Base-by-base conservation (phyloP, 2,888 invertebrate species). In the Phyto melanocephala region DNA sequence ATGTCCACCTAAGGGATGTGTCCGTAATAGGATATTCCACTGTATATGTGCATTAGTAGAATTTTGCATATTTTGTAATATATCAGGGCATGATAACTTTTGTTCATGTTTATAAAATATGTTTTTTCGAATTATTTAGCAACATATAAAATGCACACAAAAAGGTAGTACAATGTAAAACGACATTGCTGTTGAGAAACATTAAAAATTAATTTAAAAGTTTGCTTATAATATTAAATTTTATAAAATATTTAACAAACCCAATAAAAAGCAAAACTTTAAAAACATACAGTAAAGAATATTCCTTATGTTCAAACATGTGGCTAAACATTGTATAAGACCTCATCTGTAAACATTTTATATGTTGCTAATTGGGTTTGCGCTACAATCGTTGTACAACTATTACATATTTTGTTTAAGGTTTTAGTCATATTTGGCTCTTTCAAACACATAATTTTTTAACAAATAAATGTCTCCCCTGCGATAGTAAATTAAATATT, bases 401-500 rank as follows among this genome's bases (percentile, higher is more conserved):
- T 45, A 3, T 8, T 4, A 15, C n/a, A 1, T 20, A 1, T 47
- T 20, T n/a, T 20, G 3, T 17, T 7, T 17, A 42, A 42, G 8
- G 17, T 40, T 40, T 28, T 20, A 58, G 52, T 72, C 58, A 45
- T 82, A 82, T 67, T 70, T 78, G 1, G 78, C 74, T 13, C 33
- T 78, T 50, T 82, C 81, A 56, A 70, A 82, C 15, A 35, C 17
- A 33, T 37, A 58, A 37, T 60, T 56, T 33, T 11, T 78, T 22
- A 82, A 1, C 11, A 58, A 33, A 45, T 82, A 33, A 22, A 79
- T 65, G 2, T 75, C 35, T 15, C 63, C 78, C 22, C 10, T 50
- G 28, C 56, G 74, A 45, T 82, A 79, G 17, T 74, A 35, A 8
- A 75, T 13, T 4, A 82, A 45, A 58, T 79, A 82, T 28, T 58